Base-by-base conservation (phyloP, 2,888 invertebrate genomes). In the Craniophora ligustri region DNA sequence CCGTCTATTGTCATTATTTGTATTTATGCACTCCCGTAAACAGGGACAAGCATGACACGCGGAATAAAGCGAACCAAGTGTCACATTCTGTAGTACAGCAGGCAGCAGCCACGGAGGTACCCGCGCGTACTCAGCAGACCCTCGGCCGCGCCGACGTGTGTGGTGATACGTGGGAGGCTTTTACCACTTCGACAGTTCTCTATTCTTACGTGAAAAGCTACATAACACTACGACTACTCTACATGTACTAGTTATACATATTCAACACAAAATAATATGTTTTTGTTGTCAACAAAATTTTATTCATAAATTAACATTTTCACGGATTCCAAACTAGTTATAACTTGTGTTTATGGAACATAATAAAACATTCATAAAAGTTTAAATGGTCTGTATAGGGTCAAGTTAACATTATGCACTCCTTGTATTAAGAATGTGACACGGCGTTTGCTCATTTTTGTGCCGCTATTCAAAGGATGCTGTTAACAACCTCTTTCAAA, bases 1-100 rank as follows among this genome's bases (percentile, higher is more conserved):
- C 93, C 92, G 92, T 92, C 92, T 91, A 92, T 92, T 92, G 92
- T 92, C 88, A 84, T 84, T 90, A 85, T 91, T 89, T 89, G 88
- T 91, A 86, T 91, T 84, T 83, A 88, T 91, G 87, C 86, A 88
- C 88, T 90, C 88, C 87, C 86, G 89, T 88, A 84, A 83, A 81
- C 85, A 78, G 81, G 85, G 86, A 83, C 85, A 79, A 82, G 75
- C 82, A 88, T 88, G 88, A 90, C 88, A 71, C 65, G 81, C 76
- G 65, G 65, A 81, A 84, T 75, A 30, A 42, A 48, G 47, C 15
- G 14, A 41, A n/a, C 60, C 36, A 46, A 58, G 46, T 62, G 59
- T 57, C 61, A 51, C 62, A 69, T 67, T 67, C 64, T 67, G 51
- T 64, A 72, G 34, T 54, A 47, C 40, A 34, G 47, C 45, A 30